These are phyloP conservation scores for Nemapogon koenigi DNA, from an alignment of 2,888 invertebrate species.

Conservation along the genomic window DNA sequence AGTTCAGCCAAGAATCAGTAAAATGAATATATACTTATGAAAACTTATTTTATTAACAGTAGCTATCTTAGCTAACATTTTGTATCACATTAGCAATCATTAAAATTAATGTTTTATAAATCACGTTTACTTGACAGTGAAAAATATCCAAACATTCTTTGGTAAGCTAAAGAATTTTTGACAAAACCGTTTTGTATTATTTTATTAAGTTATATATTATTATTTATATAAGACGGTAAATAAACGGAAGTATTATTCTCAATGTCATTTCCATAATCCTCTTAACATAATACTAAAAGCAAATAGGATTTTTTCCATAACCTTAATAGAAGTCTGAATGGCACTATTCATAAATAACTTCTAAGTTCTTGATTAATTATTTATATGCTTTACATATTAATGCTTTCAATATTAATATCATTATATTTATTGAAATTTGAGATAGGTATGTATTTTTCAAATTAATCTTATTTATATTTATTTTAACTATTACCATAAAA, in stretches of 20 bases:
- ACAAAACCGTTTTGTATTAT: constrained; percentile 2
- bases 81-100: constrained; percentile 1
- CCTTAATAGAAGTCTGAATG: constrained; percentile 27
- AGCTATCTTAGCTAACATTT: too few species aligned
- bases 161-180: background rate
- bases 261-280: constrained; percentile 49
- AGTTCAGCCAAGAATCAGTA: too few species aligned
- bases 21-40: too few species aligned
- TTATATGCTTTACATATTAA: too few species aligned
- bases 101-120: constrained; percentile 1
- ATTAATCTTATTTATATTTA: too few species aligned
- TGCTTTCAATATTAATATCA: too few species aligned
- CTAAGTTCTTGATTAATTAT: too few species aligned
- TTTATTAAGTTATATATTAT: constrained; percentile 2
- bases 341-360: too few species aligned
- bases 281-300: constrained; percentile 40
- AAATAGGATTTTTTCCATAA: constrained; percentile 36
- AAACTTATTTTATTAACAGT: too few species aligned
- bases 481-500: too few species aligned
- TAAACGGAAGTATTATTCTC: constrained; percentile 30
- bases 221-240: constrained; percentile 26
- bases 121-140: background rate
- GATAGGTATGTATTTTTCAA: too few species aligned
- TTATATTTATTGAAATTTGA: too few species aligned
- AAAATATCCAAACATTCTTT: background rate